Percentiles rank a stretch among this genome's conserved stretches.
These are phyloP conservation scores for Pseudorhiza aurosa DNA, from an alignment of 30 jellyfish, hydroid and myxozoan genomes.

Conservation along the genomic window DNA sequence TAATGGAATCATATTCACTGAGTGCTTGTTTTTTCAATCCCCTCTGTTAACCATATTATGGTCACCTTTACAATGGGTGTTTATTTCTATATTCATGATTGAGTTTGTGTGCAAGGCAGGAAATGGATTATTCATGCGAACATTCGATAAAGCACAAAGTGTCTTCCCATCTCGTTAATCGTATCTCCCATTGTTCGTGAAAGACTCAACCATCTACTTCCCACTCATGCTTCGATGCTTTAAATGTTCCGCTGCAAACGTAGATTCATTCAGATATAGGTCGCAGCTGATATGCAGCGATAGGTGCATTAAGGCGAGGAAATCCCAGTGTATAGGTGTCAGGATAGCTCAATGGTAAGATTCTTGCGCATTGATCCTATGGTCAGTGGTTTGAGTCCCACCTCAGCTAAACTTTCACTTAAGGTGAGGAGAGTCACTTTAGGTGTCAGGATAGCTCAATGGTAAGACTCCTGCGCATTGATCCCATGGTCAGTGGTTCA, in stretches of 20 bases:
- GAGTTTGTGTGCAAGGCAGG: slow-evolving; percentile 4
- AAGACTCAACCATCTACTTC: neutral
- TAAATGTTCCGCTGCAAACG: neutral
- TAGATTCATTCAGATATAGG: neutral
- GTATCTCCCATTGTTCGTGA: neutral
- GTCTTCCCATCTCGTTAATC: neutral
- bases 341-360: too few species aligned
- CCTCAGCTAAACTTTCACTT: too few species aligned
- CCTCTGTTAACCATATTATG: slow-evolving; percentile 3
- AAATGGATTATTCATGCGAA: neutral
- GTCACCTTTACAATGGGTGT: neutral
- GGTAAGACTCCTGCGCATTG: too few species aligned
- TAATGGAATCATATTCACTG: neutral
- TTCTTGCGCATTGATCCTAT: too few species aligned
- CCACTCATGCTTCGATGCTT: neutral
- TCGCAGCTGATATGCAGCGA: neutral
- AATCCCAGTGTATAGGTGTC: too few species aligned
- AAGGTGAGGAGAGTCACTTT: too few species aligned
- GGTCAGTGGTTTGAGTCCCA: too few species aligned
- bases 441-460: too few species aligned
- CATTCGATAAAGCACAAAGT: neutral
- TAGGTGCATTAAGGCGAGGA: too few species aligned
- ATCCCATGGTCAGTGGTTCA: too few species aligned
- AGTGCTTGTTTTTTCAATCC: slow-evolving; percentile 10
- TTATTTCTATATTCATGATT: neutral